Conservation (phyloP, 1,140 invertebrate species). For the Musca vetustissima region DNA sequence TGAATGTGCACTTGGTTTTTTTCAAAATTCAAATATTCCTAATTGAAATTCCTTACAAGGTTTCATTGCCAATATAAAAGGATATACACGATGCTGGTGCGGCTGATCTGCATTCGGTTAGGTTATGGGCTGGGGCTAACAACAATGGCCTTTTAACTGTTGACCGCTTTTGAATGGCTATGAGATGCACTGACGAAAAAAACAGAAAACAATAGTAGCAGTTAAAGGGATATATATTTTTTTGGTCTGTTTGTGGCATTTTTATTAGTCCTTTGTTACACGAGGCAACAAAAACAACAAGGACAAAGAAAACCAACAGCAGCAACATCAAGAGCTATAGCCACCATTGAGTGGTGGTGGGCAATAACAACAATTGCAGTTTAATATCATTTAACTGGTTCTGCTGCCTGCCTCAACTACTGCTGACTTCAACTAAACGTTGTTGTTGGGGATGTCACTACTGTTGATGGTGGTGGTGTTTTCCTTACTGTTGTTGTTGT, state of each 20-base stretch:
- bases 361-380: constrained; percentile 17
- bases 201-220: not conserved
- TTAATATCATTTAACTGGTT: constrained; percentile 2
- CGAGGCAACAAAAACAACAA: not conserved
- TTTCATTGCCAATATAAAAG: not conserved
- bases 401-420: too few relatives aligned
- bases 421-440: too few relatives aligned
- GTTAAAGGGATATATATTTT: not conserved
- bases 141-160: constrained; percentile 23
- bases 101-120: too few relatives aligned
- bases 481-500: too few relatives aligned
- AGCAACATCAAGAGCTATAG: not conserved
- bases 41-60: constrained; percentile 19
- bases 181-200: not conserved
- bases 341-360: not conserved
- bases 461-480: too few relatives aligned
- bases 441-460: too few relatives aligned
- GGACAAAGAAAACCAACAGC: not conserved
- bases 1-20: not conserved
- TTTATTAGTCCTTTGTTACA: constrained; percentile 13
- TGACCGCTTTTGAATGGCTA: constrained; percentile 12
- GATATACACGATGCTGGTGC: too few relatives aligned
- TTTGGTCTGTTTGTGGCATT: constrained; percentile 8
- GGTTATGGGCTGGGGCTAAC: too few relatives aligned
- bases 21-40: constrained; percentile 4